These are phyloP conservation scores for Lathronympha strigana DNA, from an alignment of 2,888 invertebrate genomes.

Conservation along the genomic window DNA sequence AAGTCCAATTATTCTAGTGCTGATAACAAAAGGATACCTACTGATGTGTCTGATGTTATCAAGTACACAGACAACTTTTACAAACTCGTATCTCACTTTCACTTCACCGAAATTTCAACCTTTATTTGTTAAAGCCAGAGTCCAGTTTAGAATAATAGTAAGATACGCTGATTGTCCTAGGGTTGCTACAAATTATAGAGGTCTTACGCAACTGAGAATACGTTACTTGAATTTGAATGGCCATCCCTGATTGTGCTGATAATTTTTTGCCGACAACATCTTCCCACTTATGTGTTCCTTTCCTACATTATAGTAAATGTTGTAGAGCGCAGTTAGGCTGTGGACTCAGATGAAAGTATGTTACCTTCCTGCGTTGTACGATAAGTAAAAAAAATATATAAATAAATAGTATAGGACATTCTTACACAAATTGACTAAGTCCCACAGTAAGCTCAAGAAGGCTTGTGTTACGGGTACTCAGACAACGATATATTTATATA, in stretches of 20 bases:
- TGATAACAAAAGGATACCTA: slow-evolving; percentile 20
- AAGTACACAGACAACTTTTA: slow-evolving; percentile 1
- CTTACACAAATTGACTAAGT: too few relatives aligned
- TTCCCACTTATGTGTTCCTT: slow-evolving; percentile 1
- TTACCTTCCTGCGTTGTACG: too few relatives aligned
- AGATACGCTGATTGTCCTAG: slow-evolving; percentile 19
- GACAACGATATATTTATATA: too few relatives aligned
- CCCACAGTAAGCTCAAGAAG: too few relatives aligned
- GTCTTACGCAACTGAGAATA: slow-evolving; percentile 17
- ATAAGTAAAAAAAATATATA: too few relatives aligned
- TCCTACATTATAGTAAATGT: not conserved
- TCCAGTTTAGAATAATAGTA: not conserved
- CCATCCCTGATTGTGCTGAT: slow-evolving; percentile 20
- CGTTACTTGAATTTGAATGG: slow-evolving; percentile 42
- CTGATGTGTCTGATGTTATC: slow-evolving; percentile 13
- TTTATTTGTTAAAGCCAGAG: not conserved
- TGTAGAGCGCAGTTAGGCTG: not conserved
- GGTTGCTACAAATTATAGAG: slow-evolving; percentile 44
- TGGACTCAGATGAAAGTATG: too few relatives aligned
- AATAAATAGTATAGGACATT: too few relatives aligned
- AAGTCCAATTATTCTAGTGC: not conserved
- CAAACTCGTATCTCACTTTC: not conserved
- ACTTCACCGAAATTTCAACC: not conserved
- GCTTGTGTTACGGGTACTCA: too few relatives aligned
- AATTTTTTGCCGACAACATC: slow-evolving; percentile 9